A percentile compares a stretch with the other conserved stretches of the same genome.
Conservation (phyloP, 2,113 vertebrate species). For the Halichoerus grypus region DNA sequence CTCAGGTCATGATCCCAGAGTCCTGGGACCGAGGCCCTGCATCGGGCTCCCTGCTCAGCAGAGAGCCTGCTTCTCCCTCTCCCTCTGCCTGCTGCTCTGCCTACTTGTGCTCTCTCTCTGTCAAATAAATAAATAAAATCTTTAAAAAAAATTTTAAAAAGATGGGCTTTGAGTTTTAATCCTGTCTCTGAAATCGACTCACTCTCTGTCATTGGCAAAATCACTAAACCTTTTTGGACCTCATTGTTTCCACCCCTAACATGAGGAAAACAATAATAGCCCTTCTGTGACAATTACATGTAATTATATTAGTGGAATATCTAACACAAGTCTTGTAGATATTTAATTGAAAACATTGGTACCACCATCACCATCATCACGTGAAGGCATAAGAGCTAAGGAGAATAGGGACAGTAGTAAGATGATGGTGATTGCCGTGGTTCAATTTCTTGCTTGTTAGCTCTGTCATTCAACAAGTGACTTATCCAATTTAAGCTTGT, state of each 20-base stretch:
- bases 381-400: neutral
- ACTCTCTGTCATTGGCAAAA: neutral
- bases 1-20: no score
- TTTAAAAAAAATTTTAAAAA: no score
- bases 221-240: no score
- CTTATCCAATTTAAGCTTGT: neutral
- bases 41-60: no score
- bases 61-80: no score
- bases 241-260: neutral
- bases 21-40: no score
- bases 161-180: neutral
- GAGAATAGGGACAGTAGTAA: neutral
- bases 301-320: neutral
- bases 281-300: neutral
- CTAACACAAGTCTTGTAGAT: neutral
- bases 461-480: neutral
- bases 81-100: no score
- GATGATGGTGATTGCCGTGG: neutral
- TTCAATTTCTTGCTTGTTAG: neutral
- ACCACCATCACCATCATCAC: neutral
- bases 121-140: no score
- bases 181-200: neutral
- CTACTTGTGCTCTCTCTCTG: no score
- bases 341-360: neutral
- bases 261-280: neutral